Percentiles rank a stretch among this genome's conserved stretches.
Conservation (phyloP, 2,113 vertebrate genomes). For the Pteropus alecto region DNA sequence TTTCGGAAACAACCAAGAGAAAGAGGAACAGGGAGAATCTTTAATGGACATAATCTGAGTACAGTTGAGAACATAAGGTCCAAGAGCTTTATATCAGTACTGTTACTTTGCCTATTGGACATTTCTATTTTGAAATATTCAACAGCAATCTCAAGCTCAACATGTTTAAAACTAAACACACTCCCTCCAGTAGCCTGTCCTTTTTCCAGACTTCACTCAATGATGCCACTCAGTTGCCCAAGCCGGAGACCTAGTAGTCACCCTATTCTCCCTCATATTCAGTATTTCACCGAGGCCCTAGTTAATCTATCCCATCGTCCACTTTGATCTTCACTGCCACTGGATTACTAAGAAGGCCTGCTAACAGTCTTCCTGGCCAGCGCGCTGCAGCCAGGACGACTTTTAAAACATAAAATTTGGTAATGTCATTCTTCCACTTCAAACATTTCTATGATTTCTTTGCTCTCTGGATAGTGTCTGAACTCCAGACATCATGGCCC, state of each 20-base stretch:
- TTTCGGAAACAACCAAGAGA: background rate
- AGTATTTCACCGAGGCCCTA: background rate
- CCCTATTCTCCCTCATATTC: background rate
- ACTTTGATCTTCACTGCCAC: background rate
- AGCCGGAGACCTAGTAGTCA: background rate
- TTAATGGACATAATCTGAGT: background rate
- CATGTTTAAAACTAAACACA: background rate
- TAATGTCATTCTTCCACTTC: background rate
- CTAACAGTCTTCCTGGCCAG: background rate
- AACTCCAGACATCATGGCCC: accelerated
- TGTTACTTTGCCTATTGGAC: background rate
- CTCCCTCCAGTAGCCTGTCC: background rate
- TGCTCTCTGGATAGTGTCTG: background rate
- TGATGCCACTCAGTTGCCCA: background rate
- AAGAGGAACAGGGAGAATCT: background rate
- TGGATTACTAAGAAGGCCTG: background rate
- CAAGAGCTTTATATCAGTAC: background rate
- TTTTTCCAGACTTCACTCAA: background rate
- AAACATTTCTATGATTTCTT: background rate
- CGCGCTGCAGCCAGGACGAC: background rate
- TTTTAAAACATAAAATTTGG: background rate
- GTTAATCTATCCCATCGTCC: accelerated
- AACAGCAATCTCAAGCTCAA: background rate
- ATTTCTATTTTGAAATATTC: background rate
- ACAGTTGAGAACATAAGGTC: background rate